Conservation (phyloP, 2,113 vertebrate species). For the Passer montanus region DNA sequence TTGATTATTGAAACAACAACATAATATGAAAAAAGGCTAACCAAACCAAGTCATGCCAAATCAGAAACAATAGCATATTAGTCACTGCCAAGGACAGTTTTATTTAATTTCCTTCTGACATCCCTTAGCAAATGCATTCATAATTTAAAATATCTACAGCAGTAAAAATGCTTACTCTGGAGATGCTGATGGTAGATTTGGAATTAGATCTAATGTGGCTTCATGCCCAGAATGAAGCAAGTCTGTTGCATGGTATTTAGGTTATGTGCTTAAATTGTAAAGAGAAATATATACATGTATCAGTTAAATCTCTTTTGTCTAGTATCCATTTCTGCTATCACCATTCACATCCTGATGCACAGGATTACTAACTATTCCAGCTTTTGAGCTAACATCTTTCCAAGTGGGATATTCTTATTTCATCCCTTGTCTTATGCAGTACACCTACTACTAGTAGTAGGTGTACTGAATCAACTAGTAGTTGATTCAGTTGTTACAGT, state of each 20-base stretch:
- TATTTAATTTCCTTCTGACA: slow-evolving; percentile 27
- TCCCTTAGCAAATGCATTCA: not conserved
- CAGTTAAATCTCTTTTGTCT: not conserved
- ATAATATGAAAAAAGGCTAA: not conserved
- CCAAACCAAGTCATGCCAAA: not conserved
- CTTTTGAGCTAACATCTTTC: not conserved
- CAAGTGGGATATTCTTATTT: not conserved
- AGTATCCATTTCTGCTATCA: not conserved
- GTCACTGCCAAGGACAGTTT: not conserved
- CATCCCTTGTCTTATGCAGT: not conserved
- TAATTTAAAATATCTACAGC: slow-evolving; percentile 3
- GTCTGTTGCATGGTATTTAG: not conserved
- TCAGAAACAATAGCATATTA: not conserved
- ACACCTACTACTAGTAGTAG: not conserved
- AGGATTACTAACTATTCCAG: not conserved
- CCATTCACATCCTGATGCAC: not conserved
- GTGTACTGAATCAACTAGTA: not conserved
- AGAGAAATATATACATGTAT: not conserved
- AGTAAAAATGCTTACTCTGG: not conserved
- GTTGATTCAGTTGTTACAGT: not conserved
- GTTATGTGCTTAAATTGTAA: not conserved
- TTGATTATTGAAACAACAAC: not conserved
- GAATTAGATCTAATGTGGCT: not conserved
- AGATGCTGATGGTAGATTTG: not conserved
- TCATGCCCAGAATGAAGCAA: not conserved